Base-by-base conservation (phyloP, 2,797 vertebrate genomes). In the Lithobates pipiens region DNA sequence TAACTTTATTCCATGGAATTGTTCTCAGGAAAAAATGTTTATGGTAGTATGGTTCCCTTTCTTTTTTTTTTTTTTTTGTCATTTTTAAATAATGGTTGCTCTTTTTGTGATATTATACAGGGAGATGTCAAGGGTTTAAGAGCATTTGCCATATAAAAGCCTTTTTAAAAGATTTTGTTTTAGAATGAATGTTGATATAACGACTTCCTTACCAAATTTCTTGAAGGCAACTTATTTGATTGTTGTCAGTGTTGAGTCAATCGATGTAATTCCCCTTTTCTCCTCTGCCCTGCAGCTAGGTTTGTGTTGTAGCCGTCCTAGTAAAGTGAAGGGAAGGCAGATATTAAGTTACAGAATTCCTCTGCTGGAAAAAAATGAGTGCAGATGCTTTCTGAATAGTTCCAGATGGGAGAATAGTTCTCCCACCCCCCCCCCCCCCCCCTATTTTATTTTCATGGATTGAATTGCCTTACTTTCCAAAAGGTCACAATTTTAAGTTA, bases 361-460 rank as follows among this genome's bases (percentile, higher is more conserved):
- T 92, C 83, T 89, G 3, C 57, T 6, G 85, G 86, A 88, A 90
- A 88, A 88, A 90, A 87, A 54, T 72, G 85, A 88, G 89, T 86
- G 77, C 90, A 89, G 88, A 88, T 91, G 87, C 89, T 89, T 90
- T 80, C 87, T 92, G 90, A 95, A 89, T 89, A 88, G 88, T 92
- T 94, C 93, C 93, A 93, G 92, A 93, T 95, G 93, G 91, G 91
- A 90, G 88, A 88, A 89, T 92, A 88, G n/a, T 63, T 73, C 50
- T 21, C 29, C 69, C 73, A 73, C 36, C 15, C 23, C 34, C 10
- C 44, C 3, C 50, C 73, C 63, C 34, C 16, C 23, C 34, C 10
- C 44, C 13, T 50, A 5, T 85, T 88, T 91, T 0, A 5, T 88
- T 88, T 78, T 3, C 86, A 89, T 90, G 89, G 89, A 90, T 92